Conservation (phyloP, 2,113 vertebrate genomes). For the human (Homo sapiens) region GRCh38 chr3:95715001-95715500, state of each 20-base stretch:
- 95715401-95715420: conserved; percentile 45
- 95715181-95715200: not conserved
- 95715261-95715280: conserved; percentile 31
- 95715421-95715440: conserved; percentile 7
- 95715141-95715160: conserved; percentile 14
- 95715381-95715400: conserved; percentile 33
- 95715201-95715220: conserved; percentile 7
- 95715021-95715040: not conserved
- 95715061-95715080: not conserved
- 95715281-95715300: not conserved
- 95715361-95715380: not conserved
- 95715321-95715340: conserved; percentile 52
- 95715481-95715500: conserved; percentile 40
- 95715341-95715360: conserved; percentile 44
- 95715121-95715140: not conserved
- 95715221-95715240: conserved; percentile 13
- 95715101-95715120: not conserved
- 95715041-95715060: not conserved
- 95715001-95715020: not conserved
- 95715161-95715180: conserved; percentile 1
- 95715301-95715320: not conserved
- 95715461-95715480: not conserved
- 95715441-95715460: not conserved
- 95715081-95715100: not conserved
- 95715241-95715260: not conserved